Evolutionary conservation across 2,888 invertebrate genomes (phyloP).

Genomic region (Meliscaeva auricollis): DNA sequence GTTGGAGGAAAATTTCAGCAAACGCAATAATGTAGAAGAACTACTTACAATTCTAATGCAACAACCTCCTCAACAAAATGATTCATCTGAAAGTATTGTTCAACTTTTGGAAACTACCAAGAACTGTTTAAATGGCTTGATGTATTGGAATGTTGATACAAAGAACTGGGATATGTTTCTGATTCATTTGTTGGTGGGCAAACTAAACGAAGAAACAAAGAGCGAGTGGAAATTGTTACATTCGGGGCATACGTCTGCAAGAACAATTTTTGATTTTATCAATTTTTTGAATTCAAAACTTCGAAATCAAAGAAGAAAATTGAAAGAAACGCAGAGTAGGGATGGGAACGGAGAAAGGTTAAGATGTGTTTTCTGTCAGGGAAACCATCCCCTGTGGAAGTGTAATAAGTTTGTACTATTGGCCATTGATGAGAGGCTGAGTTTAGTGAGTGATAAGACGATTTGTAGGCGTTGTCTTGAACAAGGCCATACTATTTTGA

Average conservation of each 20-base stretch:
- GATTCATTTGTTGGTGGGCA: background rate
- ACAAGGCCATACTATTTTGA: background rate
- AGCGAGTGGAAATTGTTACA: background rate
- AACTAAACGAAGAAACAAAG: background rate
- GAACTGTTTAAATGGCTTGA: background rate
- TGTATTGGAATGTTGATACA: background rate
- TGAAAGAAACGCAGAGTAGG: background rate
- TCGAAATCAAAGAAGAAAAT: background rate
- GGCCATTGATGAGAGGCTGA: background rate
- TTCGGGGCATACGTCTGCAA: background rate
- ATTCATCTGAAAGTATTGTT: background rate
- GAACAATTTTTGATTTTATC: background rate
- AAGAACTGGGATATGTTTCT: constrained; percentile 13
- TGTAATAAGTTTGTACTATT: constrained; percentile 5
- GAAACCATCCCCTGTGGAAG: background rate
- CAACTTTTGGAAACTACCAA: background rate
- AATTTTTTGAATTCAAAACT: background rate
- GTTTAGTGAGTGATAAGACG: background rate
- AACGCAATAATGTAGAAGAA: background rate
- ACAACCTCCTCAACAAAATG: background rate
- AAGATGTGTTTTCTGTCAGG: background rate
- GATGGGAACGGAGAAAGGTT: background rate
- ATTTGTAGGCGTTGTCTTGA: constrained; percentile 12
- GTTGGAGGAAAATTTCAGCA: background rate
- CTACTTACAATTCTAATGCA: background rate